Evolutionary conservation across 2,888 invertebrate species (phyloP).

Genomic region (Thecophora atra): DNA sequence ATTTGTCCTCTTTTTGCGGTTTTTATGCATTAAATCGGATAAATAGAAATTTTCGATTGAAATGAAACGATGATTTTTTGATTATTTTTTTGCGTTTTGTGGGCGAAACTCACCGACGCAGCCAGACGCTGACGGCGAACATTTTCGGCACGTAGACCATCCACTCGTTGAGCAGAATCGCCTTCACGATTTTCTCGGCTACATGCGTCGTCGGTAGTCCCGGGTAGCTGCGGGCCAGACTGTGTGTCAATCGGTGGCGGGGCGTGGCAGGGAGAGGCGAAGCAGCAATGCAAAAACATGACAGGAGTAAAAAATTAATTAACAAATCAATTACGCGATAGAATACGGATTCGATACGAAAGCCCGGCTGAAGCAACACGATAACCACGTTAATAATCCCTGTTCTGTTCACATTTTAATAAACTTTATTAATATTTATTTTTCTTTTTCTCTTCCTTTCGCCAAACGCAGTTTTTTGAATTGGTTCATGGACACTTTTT

Average conservation of each 20-base stretch:
- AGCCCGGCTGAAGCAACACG: background rate
- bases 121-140: slow-evolving; percentile 62
- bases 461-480: no score
- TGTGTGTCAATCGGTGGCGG: slow-evolving; percentile 40
- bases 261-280: slow-evolving; percentile 1
- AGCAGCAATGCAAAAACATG: slow-evolving; percentile 31
- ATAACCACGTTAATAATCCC: slow-evolving; percentile 24
- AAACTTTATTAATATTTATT: background rate
- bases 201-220: slow-evolving; percentile 62
- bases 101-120: slow-evolving; percentile 55
- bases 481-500: no score
- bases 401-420: background rate
- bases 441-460: background rate
- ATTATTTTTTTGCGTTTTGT: slow-evolving; percentile 35
- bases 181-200: slow-evolving; percentile 61
- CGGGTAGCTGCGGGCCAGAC: slow-evolving; percentile 56
- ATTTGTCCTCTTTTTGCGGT: no score
- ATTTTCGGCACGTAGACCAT: slow-evolving; percentile 64
- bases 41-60: background rate
- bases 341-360: background rate
- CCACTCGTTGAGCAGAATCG: slow-evolving; percentile 60
- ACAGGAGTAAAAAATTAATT: slow-evolving; percentile 45
- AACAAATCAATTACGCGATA: slow-evolving; percentile 46
- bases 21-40: no score
- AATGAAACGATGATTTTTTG: slow-evolving; percentile 22